Conservation (phyloP, 1,140 invertebrate species). For the Sweltsa coloradensis region DNA sequence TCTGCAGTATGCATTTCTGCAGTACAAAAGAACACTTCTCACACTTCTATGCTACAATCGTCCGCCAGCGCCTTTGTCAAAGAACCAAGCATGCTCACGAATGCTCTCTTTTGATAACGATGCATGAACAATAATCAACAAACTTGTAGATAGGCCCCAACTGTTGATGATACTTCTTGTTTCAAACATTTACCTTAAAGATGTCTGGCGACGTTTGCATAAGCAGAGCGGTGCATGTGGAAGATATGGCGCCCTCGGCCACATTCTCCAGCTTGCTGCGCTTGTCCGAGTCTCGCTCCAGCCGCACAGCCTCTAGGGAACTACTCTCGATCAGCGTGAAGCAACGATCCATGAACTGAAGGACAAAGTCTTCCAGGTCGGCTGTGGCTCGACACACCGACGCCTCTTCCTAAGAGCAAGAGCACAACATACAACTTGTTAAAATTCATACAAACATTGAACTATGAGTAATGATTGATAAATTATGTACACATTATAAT, state of each 20-base stretch:
- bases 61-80: too few relatives aligned
- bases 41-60: too few relatives aligned
- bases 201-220: constrained; percentile 44
- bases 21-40: too few relatives aligned
- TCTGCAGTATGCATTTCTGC: too few relatives aligned
- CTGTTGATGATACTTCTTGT: too few relatives aligned
- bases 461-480: too few relatives aligned
- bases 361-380: constrained; percentile 76
- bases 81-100: too few relatives aligned
- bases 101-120: too few relatives aligned
- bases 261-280: constrained; percentile 57
- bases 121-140: too few relatives aligned
- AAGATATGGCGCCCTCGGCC: constrained; percentile 53
- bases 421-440: background rate
- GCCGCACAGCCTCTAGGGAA: constrained; percentile 47
- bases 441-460: too few relatives aligned
- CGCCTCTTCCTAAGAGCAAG: constrained; percentile 44
- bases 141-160: too few relatives aligned
- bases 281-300: constrained; percentile 44
- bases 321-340: constrained; percentile 63
- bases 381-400: constrained; percentile 67
- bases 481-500: too few relatives aligned
- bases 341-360: constrained; percentile 72
- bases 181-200: constrained; percentile 34
- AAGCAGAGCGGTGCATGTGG: constrained; percentile 50